Conservation (phyloP, 1,140 invertebrate species). For the Caenorhabditis elegans region WBcel235 BX284606.5:13661001-13661500, state of each 20-base stretch:
- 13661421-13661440: conserved; percentile 24
- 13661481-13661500: background rate
- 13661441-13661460: conserved; percentile 33
- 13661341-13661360: background rate
- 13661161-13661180: background rate
- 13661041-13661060: background rate
- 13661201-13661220: no score
- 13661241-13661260: no score
- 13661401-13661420: conserved; percentile 34
- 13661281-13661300: no score
- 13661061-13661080: background rate
- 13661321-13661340: no score
- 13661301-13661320: no score
- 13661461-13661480: conserved; percentile 33
- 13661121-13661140: no score
- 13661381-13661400: conserved; percentile 35
- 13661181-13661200: no score
- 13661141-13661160: background rate
- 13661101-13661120: background rate
- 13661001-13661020: conserved; percentile 27
- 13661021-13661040: no score
- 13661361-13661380: conserved; percentile 13
- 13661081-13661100: conserved; percentile 15
- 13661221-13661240: no score
- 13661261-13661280: no score